Evolutionary conservation across 1,140 invertebrate genomes (phyloP), one percentile per base, ranked within the genome.

Genomic region (Pogonus chalceus): DNA sequence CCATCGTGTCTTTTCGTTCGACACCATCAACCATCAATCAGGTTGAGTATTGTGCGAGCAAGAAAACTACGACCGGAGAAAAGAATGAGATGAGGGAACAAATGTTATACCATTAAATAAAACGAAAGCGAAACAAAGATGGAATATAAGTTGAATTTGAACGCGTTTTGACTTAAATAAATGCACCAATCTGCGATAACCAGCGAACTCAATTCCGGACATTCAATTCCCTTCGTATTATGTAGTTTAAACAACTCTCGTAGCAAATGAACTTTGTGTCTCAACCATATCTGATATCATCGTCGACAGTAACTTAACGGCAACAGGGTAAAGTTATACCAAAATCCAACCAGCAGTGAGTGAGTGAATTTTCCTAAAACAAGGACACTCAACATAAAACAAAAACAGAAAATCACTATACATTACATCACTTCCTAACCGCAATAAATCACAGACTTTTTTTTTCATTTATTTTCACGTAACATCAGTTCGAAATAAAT

Each of bases 141-240:
- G 35, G 16, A 39, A 24, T 48, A 51, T 31, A 55, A 48, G 39
- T 54, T 21, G 37, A 53, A 53, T 24, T 35, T n/a, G 20, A 12
- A 37, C 2, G 21, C 18, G 37, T 16, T 18, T 43, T 18, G 37
- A 16, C 18, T 64, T 62, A 59, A 64, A 59, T 62, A 64, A 64
- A 64, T 62, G 61, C 52, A 53, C 55, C 61, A 61, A 62, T 64
- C 62, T 60, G 51, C 51, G 55, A 52, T 57, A 57, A 60, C 56
- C 57, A 61, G 60, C 58, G 59, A 61, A 62, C 56, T 57, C 60
- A 48, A 58, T 62, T 56, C 60, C 47, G 48, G 55, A 61, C 56
- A 61, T 61, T 61, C 58, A 59, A 61, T 61, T 61, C 58, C 56
- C 54, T 7, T 16, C 9, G 37, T 43, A 43, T 43, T 43, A 43